phyloP scores from a whole-genome alignment of 2,888 invertebrate species.

The Eretmocerus hayati region DNA sequence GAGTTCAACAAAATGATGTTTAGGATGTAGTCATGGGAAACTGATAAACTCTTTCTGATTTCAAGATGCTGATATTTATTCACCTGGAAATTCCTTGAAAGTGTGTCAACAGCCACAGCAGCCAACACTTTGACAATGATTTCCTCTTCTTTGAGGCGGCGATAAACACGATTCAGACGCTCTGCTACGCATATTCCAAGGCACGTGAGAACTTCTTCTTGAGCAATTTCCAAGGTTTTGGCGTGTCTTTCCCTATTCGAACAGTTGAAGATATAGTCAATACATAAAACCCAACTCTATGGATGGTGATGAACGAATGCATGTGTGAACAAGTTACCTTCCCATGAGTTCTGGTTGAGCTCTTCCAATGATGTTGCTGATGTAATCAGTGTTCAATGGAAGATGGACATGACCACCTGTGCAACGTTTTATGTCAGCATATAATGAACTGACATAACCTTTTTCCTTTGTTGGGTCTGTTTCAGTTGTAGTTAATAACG shows the following conservation, averaged over 20 bases:
- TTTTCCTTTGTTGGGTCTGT: slow-evolving; percentile 79
- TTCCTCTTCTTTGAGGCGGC: slow-evolving; percentile 83
- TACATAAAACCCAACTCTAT: too few species aligned
- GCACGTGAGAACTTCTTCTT: slow-evolving; percentile 92
- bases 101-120: slow-evolving; percentile 78
- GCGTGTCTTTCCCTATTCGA: slow-evolving; percentile 74
- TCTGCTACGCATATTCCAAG: slow-evolving; percentile 90
- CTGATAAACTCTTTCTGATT: slow-evolving; percentile 60
- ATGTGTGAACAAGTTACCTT: slow-evolving; percentile 58
- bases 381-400: slow-evolving; percentile 80
- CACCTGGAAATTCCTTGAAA: slow-evolving; percentile 78
- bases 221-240: slow-evolving; percentile 93
- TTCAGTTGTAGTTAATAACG: slow-evolving; percentile 79
- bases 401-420: slow-evolving; percentile 83
- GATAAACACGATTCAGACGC: slow-evolving; percentile 77
- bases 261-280: background rate
- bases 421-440: slow-evolving; percentile 81
- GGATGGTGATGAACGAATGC: too few species aligned
- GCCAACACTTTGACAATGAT: slow-evolving; percentile 90
- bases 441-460: slow-evolving; percentile 80
- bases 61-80: too few species aligned
- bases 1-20: too few species aligned
- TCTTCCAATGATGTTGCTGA: slow-evolving; percentile 77
- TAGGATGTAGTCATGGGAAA: background rate
- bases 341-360: slow-evolving; percentile 89